Conservation (phyloP, 2,888 invertebrate species). For the Unio pictorum region DNA sequence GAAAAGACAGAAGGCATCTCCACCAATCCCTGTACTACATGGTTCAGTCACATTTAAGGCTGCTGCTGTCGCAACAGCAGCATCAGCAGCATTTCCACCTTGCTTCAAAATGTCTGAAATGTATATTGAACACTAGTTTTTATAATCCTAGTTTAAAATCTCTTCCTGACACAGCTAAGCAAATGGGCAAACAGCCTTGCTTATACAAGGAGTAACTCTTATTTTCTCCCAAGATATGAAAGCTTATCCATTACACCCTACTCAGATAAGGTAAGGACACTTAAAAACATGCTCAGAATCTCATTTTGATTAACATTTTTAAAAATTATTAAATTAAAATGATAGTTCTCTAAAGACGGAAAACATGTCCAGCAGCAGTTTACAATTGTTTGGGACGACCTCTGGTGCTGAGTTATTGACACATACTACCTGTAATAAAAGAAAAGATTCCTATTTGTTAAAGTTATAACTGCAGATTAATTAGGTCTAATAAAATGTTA, state of each 20-base stretch:
- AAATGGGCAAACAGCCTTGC: too few species aligned
- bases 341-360: too few species aligned
- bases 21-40: constrained; percentile 70
- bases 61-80: constrained; percentile 72
- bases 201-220: too few species aligned
- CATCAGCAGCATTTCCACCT: constrained; percentile 73
- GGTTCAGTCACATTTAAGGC: constrained; percentile 71
- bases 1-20: constrained; percentile 71
- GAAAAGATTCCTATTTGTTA: background rate
- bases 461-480: constrained; percentile 1
- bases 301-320: too few species aligned
- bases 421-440: too few species aligned
- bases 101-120: constrained; percentile 65
- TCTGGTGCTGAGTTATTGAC: background rate
- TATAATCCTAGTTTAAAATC: background rate
- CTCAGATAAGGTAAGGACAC: too few species aligned
- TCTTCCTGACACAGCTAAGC: too few species aligned
- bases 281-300: too few species aligned
- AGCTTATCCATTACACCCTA: too few species aligned
- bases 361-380: too few species aligned
- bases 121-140: background rate
- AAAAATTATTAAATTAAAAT: too few species aligned
- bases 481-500: background rate
- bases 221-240: too few species aligned
- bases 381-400: background rate